Evolutionary conservation across 2,113 vertebrate genomes (phyloP).

Genomic region (Leptodactylus fuscus): DNA sequence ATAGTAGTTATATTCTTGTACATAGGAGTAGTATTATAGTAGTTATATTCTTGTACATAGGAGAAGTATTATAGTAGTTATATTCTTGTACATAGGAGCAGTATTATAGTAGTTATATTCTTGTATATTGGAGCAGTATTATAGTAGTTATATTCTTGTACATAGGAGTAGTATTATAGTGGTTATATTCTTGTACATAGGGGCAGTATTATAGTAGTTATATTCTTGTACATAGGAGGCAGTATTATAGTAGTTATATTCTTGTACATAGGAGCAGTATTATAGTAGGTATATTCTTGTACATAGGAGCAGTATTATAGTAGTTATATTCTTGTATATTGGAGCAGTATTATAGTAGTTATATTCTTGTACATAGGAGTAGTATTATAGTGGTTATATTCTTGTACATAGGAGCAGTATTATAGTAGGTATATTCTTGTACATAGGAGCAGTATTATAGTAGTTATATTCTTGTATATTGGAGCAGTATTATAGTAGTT

Average conservation of each 20-base stretch:
- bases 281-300: constrained; percentile 9
- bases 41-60: no score
- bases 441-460: not conserved
- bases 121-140: no score
- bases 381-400: not conserved
- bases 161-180: not conserved
- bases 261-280: not conserved
- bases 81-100: no score
- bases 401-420: no score
- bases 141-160: not conserved
- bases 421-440: no score
- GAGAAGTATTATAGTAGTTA: no score
- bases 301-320: constrained; percentile 3
- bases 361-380: not conserved
- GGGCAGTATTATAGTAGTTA: not conserved
- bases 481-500: not conserved
- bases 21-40: no score
- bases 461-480: not conserved
- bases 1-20: no score
- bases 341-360: not conserved
- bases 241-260: constrained; percentile 5
- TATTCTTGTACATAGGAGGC: not conserved
- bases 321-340: not conserved
- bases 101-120: no score
- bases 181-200: not conserved